A percentile compares a stretch with the other conserved stretches of the same genome.
Conservation (phyloP, 2,797 vertebrate genomes). For the Gallinago nigripennis region DNA sequence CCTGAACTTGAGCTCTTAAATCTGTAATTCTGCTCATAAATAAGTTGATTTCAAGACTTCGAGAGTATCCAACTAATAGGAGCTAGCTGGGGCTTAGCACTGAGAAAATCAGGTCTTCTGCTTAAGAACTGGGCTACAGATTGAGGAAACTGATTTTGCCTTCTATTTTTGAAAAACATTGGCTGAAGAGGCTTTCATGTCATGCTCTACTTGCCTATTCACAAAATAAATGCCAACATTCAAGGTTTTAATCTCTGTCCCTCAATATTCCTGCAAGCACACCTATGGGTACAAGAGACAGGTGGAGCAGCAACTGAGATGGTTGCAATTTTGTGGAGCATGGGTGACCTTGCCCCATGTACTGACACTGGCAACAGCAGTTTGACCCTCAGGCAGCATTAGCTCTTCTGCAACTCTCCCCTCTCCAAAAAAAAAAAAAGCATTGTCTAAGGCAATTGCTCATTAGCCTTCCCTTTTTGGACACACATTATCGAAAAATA, state of each 20-base stretch:
- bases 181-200: background rate
- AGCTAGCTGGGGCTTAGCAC: background rate
- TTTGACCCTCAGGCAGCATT: background rate
- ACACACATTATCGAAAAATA: background rate
- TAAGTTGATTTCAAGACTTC: background rate
- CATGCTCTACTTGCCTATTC: background rate
- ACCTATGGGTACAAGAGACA: accelerated
- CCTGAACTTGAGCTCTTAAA: background rate
- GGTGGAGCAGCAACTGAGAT: background rate
- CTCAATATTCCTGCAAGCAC: background rate
- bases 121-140: background rate
- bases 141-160: background rate
- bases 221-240: background rate
- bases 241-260: background rate
- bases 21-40: background rate
- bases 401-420: no score
- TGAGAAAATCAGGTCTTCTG: background rate
- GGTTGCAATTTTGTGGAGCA: background rate
- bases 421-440: background rate
- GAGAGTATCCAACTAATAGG: background rate
- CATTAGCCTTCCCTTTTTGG: background rate
- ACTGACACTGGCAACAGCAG: background rate
- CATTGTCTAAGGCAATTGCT: background rate
- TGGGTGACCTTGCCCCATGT: background rate
- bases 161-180: background rate